Conservation (phyloP, 2,113 vertebrate genomes). For the Daboia siamensis region DNA sequence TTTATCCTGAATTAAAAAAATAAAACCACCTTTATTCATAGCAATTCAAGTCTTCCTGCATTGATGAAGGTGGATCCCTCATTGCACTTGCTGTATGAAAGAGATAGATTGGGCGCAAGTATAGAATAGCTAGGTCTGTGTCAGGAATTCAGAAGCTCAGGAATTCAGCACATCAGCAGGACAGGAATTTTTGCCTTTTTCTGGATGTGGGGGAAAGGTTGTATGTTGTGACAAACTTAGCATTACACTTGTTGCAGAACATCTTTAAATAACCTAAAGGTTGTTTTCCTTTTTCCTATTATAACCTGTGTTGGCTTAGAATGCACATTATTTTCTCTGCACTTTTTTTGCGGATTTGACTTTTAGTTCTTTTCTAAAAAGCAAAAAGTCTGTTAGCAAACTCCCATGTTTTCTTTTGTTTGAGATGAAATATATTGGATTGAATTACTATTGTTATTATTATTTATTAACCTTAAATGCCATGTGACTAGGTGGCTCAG, state of each 20-base stretch:
- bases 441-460: neutral
- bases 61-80: neutral
- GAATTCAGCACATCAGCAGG: neutral
- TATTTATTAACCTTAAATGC: neutral
- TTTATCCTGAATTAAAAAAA: neutral
- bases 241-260: neutral
- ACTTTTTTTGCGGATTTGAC: neutral
- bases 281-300: neutral
- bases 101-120: neutral
- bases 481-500: neutral
- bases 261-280: neutral
- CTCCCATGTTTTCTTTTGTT: constrained; percentile 19
- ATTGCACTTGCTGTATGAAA: neutral
- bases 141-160: neutral
- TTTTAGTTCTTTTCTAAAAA: constrained; percentile 34
- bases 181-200: neutral
- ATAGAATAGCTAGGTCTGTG: neutral
- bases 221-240: neutral
- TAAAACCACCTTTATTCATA: neutral
- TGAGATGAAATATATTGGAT: constrained; percentile 21
- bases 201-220: neutral
- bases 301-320: neutral
- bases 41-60: neutral
- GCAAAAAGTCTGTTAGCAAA: constrained; percentile 22
- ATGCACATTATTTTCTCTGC: constrained; percentile 22